Evolutionary conservation across 2,113 vertebrate species (phyloP).

Genomic region (Fulmarus glacialis): DNA sequence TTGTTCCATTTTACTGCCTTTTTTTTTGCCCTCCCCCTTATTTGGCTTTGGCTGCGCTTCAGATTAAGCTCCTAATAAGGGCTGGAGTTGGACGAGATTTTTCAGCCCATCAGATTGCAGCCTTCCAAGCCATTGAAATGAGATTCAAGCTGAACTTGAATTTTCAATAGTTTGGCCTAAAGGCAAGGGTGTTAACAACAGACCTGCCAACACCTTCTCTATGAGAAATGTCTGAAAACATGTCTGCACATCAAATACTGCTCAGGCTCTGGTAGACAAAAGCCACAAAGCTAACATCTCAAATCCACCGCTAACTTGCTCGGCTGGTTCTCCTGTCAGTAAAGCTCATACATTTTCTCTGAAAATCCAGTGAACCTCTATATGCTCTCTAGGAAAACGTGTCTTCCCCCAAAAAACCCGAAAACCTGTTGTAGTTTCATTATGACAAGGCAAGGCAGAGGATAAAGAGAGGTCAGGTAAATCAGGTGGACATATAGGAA

Average conservation of each 20-base stretch:
- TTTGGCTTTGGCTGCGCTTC: slow-evolving; percentile 34
- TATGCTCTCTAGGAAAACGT: neutral
- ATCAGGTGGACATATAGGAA: neutral
- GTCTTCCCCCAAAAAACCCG: neutral
- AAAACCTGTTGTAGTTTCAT: neutral
- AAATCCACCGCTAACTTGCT: neutral
- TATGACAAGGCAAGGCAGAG: neutral
- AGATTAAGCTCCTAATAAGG: slow-evolving; percentile 67
- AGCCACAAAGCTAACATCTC: slow-evolving; percentile 46
- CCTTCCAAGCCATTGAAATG: slow-evolving; percentile 47
- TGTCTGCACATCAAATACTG: slow-evolving; percentile 35
- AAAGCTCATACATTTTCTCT: neutral
- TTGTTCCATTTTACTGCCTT: slow-evolving; percentile 29
- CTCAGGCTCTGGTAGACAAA: slow-evolving; percentile 34
- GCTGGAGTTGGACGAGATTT: slow-evolving; percentile 31
- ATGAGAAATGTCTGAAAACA: slow-evolving; percentile 41
- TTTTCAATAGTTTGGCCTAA: slow-evolving; percentile 64
- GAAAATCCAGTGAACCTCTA: neutral
- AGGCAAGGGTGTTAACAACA: slow-evolving; percentile 62
- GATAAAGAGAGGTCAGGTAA: neutral
- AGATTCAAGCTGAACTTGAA: slow-evolving; percentile 60
- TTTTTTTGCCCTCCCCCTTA: neutral
- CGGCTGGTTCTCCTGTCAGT: neutral
- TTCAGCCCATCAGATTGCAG: slow-evolving; percentile 56
- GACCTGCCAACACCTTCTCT: slow-evolving; percentile 62